These are phyloP conservation scores for Polydesmus complanatus DNA, from an alignment of 2,888 invertebrate species.

Conservation along the genomic window DNA sequence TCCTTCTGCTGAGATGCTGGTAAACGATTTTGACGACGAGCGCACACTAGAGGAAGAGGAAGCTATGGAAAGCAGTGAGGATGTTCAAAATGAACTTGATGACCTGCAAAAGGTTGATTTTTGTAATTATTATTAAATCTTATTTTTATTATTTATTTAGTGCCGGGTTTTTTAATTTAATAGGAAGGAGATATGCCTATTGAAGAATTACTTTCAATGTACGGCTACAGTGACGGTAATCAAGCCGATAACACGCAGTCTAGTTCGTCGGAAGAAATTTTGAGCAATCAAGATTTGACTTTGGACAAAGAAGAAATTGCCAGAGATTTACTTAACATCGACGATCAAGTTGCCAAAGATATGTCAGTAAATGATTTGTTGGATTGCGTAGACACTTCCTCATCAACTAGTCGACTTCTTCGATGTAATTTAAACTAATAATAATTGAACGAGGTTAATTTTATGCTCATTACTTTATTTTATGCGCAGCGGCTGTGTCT, in stretches of 20 bases:
- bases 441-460: background rate
- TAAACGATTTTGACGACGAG: constrained; percentile 96
- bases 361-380: constrained; percentile 29
- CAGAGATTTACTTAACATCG: constrained; percentile 26
- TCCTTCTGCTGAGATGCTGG: constrained; percentile 89
- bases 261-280: constrained; percentile 34
- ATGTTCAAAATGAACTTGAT: constrained; percentile 74
- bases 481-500: constrained; percentile 34
- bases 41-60: constrained; percentile 94
- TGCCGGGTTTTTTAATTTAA: background rate
- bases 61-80: constrained; percentile 69
- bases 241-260: constrained; percentile 26
- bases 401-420: constrained; percentile 33
- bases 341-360: constrained; percentile 29
- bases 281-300: constrained; percentile 35
- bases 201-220: constrained; percentile 78
- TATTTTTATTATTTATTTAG: constrained; percentile 3
- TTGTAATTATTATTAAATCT: background rate
- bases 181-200: constrained; percentile 91
- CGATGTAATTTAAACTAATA: constrained; percentile 34
- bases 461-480: background rate
- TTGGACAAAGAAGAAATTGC: constrained; percentile 33
- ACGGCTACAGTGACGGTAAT: constrained; percentile 49
- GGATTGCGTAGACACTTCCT: constrained; percentile 27
- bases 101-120: constrained; percentile 57